Conservation (phyloP, 2,797 vertebrate genomes). For the Pangasius sanitwongsei region DNA sequence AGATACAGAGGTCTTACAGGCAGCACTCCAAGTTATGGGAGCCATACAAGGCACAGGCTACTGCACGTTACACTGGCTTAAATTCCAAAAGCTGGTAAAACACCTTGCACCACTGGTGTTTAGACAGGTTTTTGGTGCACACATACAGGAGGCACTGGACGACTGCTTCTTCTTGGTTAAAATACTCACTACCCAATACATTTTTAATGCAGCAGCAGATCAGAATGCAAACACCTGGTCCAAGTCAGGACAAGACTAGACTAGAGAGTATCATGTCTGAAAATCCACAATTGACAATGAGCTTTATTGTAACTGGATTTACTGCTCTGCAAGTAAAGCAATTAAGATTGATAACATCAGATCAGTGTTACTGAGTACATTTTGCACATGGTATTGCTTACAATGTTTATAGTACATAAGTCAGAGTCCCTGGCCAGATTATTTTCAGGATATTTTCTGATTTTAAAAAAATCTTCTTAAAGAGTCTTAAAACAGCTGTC, state of each 20-base stretch:
- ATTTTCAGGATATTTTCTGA: not conserved
- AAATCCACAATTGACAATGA: not conserved
- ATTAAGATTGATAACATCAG: not conserved
- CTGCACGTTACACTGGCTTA: not conserved
- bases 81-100: not conserved
- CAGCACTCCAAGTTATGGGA: not conserved
- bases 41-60: not conserved
- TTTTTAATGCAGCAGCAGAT: not conserved
- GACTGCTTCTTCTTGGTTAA: not conserved
- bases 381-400: slow-evolving; percentile 1
- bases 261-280: not conserved
- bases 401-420: not conserved
- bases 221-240: not conserved
- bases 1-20: not conserved
- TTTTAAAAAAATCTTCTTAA: not conserved
- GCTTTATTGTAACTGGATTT: not conserved
- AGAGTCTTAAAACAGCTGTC: not conserved
- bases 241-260: not conserved
- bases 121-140: no score
- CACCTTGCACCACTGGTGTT: not conserved
- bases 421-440: not conserved
- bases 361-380: not conserved
- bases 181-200: not conserved
- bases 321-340: not conserved
- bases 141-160: not conserved